Evolutionary conservation across 2,888 invertebrate species (phyloP), one percentile per base, ranked within the genome.

Genomic region (Anoncus sp.): DNA sequence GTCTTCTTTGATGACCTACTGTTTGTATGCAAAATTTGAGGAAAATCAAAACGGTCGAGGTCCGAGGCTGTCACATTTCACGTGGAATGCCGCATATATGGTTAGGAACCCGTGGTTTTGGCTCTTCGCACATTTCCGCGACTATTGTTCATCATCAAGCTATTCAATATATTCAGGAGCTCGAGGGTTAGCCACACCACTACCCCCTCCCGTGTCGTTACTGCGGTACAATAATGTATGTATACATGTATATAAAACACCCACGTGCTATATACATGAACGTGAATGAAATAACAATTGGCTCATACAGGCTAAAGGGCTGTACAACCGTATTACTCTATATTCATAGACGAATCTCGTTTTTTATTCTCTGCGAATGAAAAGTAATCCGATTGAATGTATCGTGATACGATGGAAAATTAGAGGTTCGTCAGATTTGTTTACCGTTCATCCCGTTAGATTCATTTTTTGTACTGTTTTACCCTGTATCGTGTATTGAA

Each of bases 111-210:
- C 22, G 66, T 24, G 74, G 62, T 78, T 74, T 74, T 62, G 78
- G 47, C 45, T 78, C 70, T 71, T 70, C 74, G 65, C 78, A 71
- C 78, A 73, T 66, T 71, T 75, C 78, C 78, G 57, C 43, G 71
- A 67, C 75, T 62, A 75, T 79, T 79, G 78, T 79, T 75, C 78
- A 66, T 75, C 75, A 79, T 79, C 78, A 51, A 59, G 67, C 75
- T 79, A 71, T 79, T 79, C 71, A 75, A 79, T 79, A 79, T 72
- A 79, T 79, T 79, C 75, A 79, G 43, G 22, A 75, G 67, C 60
- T 57, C 49, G 63, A 67, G 75, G 57, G 35, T 51, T 72, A 63
- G 59, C 55, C 62, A 53, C 55, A 20, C 53, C 63, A 40, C 45
- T 45, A 71, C 51, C 47, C 66, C 57, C 66, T 55, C 67, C 63